Evolutionary conservation across 1,140 invertebrate species (phyloP).

Genomic region (Phymastichus coffea): DNA sequence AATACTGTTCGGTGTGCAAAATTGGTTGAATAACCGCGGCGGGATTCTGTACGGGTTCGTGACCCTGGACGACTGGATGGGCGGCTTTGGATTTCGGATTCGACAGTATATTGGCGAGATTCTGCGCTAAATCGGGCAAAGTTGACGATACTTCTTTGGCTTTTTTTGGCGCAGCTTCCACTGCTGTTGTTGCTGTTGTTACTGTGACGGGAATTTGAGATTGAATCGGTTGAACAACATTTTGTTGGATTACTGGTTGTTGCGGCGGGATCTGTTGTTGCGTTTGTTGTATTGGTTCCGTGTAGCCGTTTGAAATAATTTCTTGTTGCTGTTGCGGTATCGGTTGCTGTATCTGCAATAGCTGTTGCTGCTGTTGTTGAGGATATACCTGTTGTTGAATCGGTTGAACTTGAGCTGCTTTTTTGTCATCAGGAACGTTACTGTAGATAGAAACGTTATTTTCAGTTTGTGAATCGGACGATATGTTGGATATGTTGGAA

Average conservation of each 20-base stretch:
- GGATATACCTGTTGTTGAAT: conserved; percentile 6
- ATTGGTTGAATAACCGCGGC: conserved; percentile 25
- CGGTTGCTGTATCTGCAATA: not conserved
- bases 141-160: conserved; percentile 52
- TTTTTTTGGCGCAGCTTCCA: conserved; percentile 46
- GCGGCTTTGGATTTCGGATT: conserved; percentile 52
- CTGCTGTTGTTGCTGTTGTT: not conserved
- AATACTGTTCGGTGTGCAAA: conserved; percentile 48
- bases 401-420: no score
- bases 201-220: conserved; percentile 25
- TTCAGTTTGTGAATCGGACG: conserved; percentile 17
- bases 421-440: no score
- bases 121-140: conserved; percentile 52
- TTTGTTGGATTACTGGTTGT: conserved; percentile 33
- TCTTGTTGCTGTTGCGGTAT: conserved; percentile 15
- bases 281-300: conserved; percentile 30
- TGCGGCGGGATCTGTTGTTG: no score
- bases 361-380: not conserved
- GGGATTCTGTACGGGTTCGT: conserved; percentile 33
- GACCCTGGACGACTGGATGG: conserved; percentile 39
- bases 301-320: conserved; percentile 7
- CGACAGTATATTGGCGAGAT: conserved; percentile 53
- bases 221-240: conserved; percentile 21
- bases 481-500: conserved; percentile 34
- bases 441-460: not conserved